Evolutionary conservation across 2,888 invertebrate species (phyloP).

Genomic region (Dinocampus coccinellae): DNA sequence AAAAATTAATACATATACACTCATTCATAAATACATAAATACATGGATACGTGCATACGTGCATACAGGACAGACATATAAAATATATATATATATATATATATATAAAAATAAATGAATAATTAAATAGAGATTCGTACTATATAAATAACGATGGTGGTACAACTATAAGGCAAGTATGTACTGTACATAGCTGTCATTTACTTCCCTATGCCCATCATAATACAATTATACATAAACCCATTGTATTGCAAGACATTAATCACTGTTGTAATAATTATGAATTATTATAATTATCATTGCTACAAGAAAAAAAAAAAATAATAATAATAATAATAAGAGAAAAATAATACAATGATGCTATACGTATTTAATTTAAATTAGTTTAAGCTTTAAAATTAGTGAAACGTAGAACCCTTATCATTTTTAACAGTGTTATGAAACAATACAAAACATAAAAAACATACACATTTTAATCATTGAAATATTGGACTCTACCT

Average conservation of each 20-base stretch:
- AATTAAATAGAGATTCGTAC: slow-evolving; percentile 44
- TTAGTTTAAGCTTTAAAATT: slow-evolving; percentile 60
- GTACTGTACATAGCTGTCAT: slow-evolving; percentile 69
- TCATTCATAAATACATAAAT: no score
- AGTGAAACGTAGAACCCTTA: slow-evolving; percentile 61
- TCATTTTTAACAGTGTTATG: slow-evolving; percentile 62
- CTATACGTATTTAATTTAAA: slow-evolving; percentile 61
- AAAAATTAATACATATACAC: slow-evolving; percentile 53
- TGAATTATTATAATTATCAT: slow-evolving; percentile 52
- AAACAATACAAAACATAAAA: slow-evolving; percentile 37
- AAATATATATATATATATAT: no score
- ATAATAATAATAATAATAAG: slow-evolving; percentile 34
- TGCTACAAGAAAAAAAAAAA: slow-evolving; percentile 33
- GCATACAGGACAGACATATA: no score
- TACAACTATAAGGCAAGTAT: slow-evolving; percentile 67
- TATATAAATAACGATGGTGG: slow-evolving; percentile 55
- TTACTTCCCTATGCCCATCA: slow-evolving; percentile 57
- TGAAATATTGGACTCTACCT: slow-evolving; percentile 64
- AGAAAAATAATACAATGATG: slow-evolving; percentile 58
- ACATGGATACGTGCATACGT: no score
- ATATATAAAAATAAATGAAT: slow-evolving; percentile 44
- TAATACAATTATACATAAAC: slow-evolving; percentile 51
- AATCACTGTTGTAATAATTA: slow-evolving; percentile 67
- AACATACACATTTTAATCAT: slow-evolving; percentile 48
- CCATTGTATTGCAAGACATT: slow-evolving; percentile 63